Conservation (phyloP, 37 sponge, comb jelly and placozoan species). For the Dysidea cf. avara region DNA sequence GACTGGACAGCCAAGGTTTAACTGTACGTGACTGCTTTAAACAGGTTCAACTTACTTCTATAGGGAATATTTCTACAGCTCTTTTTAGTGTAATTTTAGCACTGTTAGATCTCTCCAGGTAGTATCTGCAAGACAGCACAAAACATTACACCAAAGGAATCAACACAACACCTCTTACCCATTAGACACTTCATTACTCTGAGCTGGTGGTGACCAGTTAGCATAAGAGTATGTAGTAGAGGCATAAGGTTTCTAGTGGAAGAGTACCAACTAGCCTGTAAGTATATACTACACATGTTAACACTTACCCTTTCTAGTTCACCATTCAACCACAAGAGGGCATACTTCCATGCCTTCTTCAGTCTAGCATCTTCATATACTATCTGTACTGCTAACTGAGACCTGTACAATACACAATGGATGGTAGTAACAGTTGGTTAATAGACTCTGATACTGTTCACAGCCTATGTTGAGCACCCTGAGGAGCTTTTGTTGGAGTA, state of each 20-base stretch:
- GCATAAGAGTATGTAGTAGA: conserved; percentile 57
- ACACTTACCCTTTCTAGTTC: conserved; percentile 72
- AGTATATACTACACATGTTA: neutral
- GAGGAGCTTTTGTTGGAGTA: too few relatives aligned
- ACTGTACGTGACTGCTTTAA: too few relatives aligned
- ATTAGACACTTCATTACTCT: conserved; percentile 80
- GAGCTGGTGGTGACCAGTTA: conserved; percentile 88
- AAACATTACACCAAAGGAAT: conserved; percentile 2
- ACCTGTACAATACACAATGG: conserved; percentile 61
- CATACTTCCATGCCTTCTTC: conserved; percentile 57
- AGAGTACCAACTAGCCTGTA: neutral
- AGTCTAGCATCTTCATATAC: conserved; percentile 52
- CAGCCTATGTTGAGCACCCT: too few relatives aligned
- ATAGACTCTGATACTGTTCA: neutral
- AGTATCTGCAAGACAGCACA: conserved; percentile 45
- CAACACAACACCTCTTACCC: conserved; percentile 43
- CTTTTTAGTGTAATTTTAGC: conserved; percentile 73
- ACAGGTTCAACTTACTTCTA: conserved; percentile 36
- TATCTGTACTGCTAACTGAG: conserved; percentile 35
- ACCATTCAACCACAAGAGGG: conserved; percentile 65
- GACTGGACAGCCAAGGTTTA: too few relatives aligned
- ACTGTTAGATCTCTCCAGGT: conserved; percentile 85
- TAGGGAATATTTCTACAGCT: conserved; percentile 67
- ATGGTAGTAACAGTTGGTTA: too few relatives aligned
- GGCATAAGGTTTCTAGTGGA: conserved; percentile 34